Evolutionary conservation across 2,113 vertebrate genomes (phyloP).

Genomic region (Ptilorrhoa leucosticta): DNA sequence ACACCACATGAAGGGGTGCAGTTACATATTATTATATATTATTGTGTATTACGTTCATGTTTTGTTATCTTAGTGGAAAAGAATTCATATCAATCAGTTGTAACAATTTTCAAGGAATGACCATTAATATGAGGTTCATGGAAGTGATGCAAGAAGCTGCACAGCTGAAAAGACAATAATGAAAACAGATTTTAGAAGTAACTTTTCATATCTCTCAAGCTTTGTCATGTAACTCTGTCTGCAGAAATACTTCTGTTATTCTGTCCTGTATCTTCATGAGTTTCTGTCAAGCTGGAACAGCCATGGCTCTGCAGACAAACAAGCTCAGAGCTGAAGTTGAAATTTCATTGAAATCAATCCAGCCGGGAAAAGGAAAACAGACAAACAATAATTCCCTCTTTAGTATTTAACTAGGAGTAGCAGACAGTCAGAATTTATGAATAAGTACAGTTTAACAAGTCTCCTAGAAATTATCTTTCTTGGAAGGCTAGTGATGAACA

Average conservation of each 20-base stretch:
- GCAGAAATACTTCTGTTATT: background rate
- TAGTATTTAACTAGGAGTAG: background rate
- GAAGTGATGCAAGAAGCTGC: background rate
- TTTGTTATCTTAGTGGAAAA: background rate
- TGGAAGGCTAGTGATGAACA: background rate
- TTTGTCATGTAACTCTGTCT: background rate
- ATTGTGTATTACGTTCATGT: background rate
- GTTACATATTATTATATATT: background rate
- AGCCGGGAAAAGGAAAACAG: background rate
- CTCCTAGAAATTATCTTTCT: background rate
- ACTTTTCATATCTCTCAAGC: background rate
- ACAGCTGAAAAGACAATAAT: background rate
- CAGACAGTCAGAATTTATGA: background rate
- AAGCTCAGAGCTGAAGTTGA: background rate
- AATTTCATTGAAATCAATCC: background rate
- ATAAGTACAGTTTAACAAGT: background rate
- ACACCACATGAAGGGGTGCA: background rate
- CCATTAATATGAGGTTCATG: background rate
- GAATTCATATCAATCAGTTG: background rate
- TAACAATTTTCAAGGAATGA: background rate
- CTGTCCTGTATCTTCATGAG: background rate
- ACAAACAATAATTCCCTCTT: background rate
- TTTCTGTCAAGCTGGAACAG: background rate
- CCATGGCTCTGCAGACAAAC: background rate
- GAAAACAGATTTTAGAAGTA: background rate